Conservation (phyloP, 2,888 invertebrate species). For the Mesorhabditis sp. region DNA sequence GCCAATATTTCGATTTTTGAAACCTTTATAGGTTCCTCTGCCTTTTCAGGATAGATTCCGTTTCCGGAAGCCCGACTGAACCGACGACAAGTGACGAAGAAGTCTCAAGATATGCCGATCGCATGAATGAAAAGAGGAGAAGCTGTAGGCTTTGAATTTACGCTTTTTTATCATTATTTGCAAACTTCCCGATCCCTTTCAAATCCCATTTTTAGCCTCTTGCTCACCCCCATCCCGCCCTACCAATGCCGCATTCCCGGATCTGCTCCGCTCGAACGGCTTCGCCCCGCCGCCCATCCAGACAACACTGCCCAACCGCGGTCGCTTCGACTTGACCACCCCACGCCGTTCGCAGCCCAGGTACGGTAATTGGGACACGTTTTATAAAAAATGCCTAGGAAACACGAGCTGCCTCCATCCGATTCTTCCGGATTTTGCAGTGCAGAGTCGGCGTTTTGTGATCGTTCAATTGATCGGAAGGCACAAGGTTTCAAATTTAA, state of each 20-base stretch:
- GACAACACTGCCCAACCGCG: not conserved
- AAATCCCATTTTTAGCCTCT: not conserved
- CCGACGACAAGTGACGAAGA: not conserved
- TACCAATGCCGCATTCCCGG: not conserved
- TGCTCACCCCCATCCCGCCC: not conserved
- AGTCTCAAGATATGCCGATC: not conserved
- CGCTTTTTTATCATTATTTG: not conserved
- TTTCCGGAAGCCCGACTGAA: not conserved
- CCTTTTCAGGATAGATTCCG: no score
- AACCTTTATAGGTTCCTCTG: no score
- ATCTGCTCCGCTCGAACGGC: not conserved
- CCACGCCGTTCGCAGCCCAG: not conserved
- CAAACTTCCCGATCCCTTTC: not conserved
- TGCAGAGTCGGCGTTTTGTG: constrained; percentile 3
- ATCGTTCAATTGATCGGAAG: constrained; percentile 4
- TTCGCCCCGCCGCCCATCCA: not conserved
- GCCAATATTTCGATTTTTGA: no score
- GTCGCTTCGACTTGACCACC: not conserved
- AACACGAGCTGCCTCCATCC: constrained; percentile 1
- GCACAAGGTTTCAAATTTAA: not conserved
- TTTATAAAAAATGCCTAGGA: not conserved
- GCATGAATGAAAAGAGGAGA: not conserved
- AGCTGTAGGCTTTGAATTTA: not conserved
- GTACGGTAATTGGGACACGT: not conserved
- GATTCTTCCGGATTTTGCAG: constrained; percentile 3